Evolutionary conservation across 2,113 vertebrate species (phyloP), one percentile per base, ranked within the genome.

Genomic region (Toxotes chatareus): DNA sequence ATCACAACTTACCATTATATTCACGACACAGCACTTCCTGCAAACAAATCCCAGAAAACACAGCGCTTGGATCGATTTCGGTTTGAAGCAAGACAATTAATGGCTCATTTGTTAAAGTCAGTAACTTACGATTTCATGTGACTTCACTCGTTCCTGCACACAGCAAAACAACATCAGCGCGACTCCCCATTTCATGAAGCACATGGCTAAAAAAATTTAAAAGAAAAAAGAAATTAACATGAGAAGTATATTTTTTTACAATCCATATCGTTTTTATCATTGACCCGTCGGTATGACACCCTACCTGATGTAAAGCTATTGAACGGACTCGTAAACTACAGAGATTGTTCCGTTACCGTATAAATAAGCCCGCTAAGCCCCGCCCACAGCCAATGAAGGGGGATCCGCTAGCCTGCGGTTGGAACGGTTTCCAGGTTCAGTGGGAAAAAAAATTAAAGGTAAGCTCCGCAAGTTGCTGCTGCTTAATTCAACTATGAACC

Each of bases 111-210:
- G 9, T 4, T 16, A 14, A 75, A 66, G 6, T 46, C 11, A 66
- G 11, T 10, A 21, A 82, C 92, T 91, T 89, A 92, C 91, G 31
- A 76, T 82, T 21, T 81, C 53, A 7, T 79, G 31, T 4, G 91
- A 70, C 9, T 74, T 19, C 62, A 61, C 78, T 32, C 53, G 64
- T 0, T 0, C 19, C 0, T 21, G 27, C 0, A 88, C 9, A 6
- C 0, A 79, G 3, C 4, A 73, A 1, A 86, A 1, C 1, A 76
- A 31, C 7, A 84, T 5, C 4, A 90, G 5, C 0, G 32, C 7
- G 11, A 44, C 5, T 34, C 1, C 27, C 62, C 67, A 44, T 91
- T 90, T 92, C 16, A 14, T 74, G 6, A 21, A 53, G 10, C 42
- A 62, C 1, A 4, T 3, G 16, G 2, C 51, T 55, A 49, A 21